These are phyloP conservation scores for Setophaga coronata DNA, from an alignment of 2,113 vertebrate species.

Conservation along the genomic window DNA sequence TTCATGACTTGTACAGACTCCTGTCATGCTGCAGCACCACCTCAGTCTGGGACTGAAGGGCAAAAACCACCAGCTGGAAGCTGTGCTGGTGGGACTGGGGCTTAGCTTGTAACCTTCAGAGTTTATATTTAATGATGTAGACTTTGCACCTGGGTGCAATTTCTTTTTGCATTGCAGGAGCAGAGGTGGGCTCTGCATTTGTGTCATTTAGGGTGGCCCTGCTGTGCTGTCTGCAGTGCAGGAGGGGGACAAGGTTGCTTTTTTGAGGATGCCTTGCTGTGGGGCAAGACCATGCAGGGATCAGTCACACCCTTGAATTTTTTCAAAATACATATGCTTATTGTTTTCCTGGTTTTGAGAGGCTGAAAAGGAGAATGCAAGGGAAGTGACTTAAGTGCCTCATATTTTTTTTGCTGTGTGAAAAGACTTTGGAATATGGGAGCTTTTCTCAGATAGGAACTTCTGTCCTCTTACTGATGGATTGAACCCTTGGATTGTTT, in stretches of 20 bases:
- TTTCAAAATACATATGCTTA: accelerated
- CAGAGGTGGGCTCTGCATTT: not conserved
- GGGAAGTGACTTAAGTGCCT: not conserved
- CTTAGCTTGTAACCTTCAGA: not conserved
- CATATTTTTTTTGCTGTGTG: not conserved
- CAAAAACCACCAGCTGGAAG: not conserved
- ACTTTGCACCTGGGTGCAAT: not conserved
- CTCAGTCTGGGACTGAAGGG: accelerated
- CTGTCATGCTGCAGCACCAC: accelerated
- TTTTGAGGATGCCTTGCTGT: not conserved
- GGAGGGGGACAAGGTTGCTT: not conserved
- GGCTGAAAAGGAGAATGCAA: not conserved
- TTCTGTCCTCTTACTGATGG: not conserved
- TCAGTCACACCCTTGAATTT: not conserved
- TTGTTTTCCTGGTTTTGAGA: not conserved
- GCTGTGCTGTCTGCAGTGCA: not conserved
- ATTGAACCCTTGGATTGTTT: not conserved
- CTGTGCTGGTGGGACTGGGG: not conserved
- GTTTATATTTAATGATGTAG: not conserved
- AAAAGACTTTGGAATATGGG: not conserved
- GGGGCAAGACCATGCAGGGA: not conserved
- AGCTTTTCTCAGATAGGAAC: not conserved
- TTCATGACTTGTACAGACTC: accelerated
- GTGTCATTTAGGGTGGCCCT: accelerated
- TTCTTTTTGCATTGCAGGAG: not conserved